These are phyloP conservation scores for Phthorimaea operculella DNA, from an alignment of 1,140 invertebrate species.

Conservation along the genomic window DNA sequence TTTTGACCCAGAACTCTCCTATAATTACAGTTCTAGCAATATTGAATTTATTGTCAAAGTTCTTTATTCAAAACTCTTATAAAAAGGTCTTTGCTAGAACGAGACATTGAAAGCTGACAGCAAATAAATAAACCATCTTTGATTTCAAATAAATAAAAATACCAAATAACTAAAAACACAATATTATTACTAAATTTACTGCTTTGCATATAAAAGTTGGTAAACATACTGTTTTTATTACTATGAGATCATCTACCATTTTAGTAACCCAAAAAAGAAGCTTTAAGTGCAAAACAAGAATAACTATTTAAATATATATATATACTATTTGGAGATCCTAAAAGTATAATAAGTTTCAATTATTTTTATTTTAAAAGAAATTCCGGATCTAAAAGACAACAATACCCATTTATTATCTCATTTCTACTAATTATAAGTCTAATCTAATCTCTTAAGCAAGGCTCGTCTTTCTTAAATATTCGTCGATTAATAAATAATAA, in stretches of 20 bases:
- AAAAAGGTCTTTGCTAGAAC: too few relatives aligned
- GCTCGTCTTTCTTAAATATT: constrained; percentile 65
- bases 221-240: background rate
- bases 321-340: background rate
- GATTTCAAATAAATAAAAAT: too few relatives aligned
- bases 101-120: too few relatives aligned
- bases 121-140: too few relatives aligned
- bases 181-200: too few relatives aligned
- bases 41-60: background rate
- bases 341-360: background rate
- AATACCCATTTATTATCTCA: constrained; percentile 32
- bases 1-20: constrained; percentile 32
- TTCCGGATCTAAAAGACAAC: constrained; percentile 40
- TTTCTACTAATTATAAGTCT: constrained; percentile 52
- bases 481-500: constrained; percentile 57
- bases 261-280: background rate
- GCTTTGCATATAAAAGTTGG: too few relatives aligned
- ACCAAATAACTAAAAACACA: too few relatives aligned
- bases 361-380: constrained; percentile 10
- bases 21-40: background rate
- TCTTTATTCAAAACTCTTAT: too few relatives aligned
- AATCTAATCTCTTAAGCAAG: constrained; percentile 64
- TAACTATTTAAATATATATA: background rate
- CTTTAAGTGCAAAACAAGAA: background rate
- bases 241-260: constrained; percentile 7